Evolutionary conservation across 2,113 vertebrate genomes (phyloP), one percentile per base, ranked within the genome.

Genomic region (Trinectes maculatus): DNA sequence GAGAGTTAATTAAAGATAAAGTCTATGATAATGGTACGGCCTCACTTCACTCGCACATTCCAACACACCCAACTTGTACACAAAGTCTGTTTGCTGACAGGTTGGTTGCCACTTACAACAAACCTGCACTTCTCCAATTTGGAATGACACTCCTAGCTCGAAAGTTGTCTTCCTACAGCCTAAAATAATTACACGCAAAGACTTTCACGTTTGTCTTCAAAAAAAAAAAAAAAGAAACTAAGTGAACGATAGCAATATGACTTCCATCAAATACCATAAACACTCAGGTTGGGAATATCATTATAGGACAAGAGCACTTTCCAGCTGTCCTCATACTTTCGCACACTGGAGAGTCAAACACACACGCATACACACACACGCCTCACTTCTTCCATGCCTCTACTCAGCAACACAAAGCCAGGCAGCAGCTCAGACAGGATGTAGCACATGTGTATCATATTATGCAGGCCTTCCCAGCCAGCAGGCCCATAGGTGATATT

Each of bases 371-470:
- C 31, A 11, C 55, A 29, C 13, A 31, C 39, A 43, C 55, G 12
- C 16, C 54, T 8, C 31, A 26, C 56, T 18, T 18, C 65, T 19
- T 36, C 61, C 28, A 9, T 53, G 16, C 25, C 37, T 51, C 25
- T 34, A 19, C 42, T 55, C 46, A 63, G 19, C 1, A 4, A 47
- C 46, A 78, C 57, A 72, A 61, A 80, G 78, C 67, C 59, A 71
- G 46, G 64, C 79, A 74, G 74, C 15, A 39, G 69, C 60, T 82
- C 84, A 89, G 80, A 89, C 82, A 90, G 91, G 90, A 92, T 88
- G 78, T 89, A 80, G 80, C 89, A 90, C 88, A 90, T 90, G 89
- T 92, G 87, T 71, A 87, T 90, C 77, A 88, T 86, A 89, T 90
- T 91, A 89, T 63, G 25, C 33, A 66, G 78, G 54, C 79, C 82